phyloP scores from a whole-genome alignment of 2,888 invertebrate genomes.

The Trissonchulus latispiculum region DNA sequence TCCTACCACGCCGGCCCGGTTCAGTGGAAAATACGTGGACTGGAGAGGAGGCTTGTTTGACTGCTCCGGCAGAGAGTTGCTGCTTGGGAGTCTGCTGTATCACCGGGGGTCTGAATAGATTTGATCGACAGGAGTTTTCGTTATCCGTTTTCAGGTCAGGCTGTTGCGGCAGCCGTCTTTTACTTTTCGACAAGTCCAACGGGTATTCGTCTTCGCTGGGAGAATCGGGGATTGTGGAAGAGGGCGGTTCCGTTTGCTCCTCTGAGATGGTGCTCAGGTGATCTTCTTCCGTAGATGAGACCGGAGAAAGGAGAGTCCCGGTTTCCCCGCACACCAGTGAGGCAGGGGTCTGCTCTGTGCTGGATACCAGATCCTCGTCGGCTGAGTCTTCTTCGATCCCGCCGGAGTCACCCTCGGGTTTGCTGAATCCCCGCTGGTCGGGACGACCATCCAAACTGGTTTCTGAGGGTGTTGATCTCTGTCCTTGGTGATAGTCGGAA shows the following conservation, averaged over 20 bases:
- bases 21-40: neutral
- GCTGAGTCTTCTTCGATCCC: too few species aligned
- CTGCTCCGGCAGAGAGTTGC: neutral
- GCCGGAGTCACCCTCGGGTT: neutral
- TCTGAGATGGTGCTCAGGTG: neutral
- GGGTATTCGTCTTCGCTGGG: too few species aligned
- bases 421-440: too few species aligned
- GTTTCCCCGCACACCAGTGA: neutral
- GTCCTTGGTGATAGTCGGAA: too few species aligned
- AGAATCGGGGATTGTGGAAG: neutral
- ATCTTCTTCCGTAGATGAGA: neutral
- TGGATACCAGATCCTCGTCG: too few species aligned
- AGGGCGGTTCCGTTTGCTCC: neutral
- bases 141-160: neutral
- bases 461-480: too few species aligned
- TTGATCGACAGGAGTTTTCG: too few species aligned
- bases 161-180: neutral
- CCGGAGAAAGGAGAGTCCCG: neutral
- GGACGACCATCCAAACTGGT: too few species aligned
- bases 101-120: neutral
- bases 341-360: neutral
- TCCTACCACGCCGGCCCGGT: conserved; percentile 25
- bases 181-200: neutral
- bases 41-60: neutral
- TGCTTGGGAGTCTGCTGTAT: neutral